These are phyloP conservation scores for Globicephala melas DNA, from an alignment of 2,113 vertebrate genomes.

Conservation along the genomic window DNA sequence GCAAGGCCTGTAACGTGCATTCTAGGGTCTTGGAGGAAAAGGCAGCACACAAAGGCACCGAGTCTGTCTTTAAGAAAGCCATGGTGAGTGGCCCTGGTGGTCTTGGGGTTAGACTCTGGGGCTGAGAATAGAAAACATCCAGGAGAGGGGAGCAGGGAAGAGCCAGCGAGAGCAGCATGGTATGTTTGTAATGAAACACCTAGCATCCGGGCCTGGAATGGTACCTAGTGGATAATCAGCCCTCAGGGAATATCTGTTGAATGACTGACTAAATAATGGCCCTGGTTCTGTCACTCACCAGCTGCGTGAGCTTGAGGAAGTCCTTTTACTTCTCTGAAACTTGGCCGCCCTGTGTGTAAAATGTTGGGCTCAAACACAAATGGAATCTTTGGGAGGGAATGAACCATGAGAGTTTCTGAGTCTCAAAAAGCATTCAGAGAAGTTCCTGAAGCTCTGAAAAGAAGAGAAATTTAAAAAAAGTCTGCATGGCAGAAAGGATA, in stretches of 20 bases:
- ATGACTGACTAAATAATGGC: not conserved
- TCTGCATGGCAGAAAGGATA: not conserved
- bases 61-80: slow-evolving; percentile 50
- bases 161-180: fast-evolving
- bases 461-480: not conserved
- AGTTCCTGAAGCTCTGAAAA: not conserved
- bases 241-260: not conserved
- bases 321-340: not conserved
- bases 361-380: not conserved
- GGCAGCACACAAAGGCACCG: slow-evolving; percentile 41
- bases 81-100: not conserved
- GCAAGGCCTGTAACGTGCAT: slow-evolving; percentile 9
- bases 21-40: slow-evolving; percentile 45
- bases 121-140: slow-evolving; percentile 23
- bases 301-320: not conserved
- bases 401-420: not conserved
- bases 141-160: not conserved
- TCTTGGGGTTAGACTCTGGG: slow-evolving; percentile 24
- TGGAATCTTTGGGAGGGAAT: not conserved
- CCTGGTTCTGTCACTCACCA: not conserved
- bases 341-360: not conserved
- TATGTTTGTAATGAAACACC: not conserved
- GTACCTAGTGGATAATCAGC: not conserved
- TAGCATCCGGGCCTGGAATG: not conserved
- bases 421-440: not conserved